A percentile compares a stretch with the other conserved stretches of the same genome.
These are phyloP conservation scores for Caenorhabditis sp. DNA, from an alignment of 2,888 invertebrate species.

Conservation along the genomic window DNA sequence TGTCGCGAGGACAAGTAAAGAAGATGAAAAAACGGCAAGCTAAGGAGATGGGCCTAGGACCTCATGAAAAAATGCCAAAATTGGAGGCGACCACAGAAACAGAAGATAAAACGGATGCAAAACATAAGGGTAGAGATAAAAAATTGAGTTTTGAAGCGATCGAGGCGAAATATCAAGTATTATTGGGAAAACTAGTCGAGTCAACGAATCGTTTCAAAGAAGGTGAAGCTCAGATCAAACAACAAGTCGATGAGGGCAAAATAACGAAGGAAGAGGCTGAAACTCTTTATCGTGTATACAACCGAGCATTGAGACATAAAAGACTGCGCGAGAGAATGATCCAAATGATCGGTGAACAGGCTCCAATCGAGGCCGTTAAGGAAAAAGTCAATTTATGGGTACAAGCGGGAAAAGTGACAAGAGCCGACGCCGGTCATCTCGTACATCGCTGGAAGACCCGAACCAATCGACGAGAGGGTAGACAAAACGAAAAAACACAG, in stretches of 20 bases:
- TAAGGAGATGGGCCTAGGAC: slow-evolving; percentile 10
- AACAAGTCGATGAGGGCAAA: slow-evolving; percentile 38
- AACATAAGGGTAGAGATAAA: slow-evolving; percentile 23
- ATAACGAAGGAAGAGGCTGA: slow-evolving; percentile 25
- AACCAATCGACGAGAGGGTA: slow-evolving; percentile 46
- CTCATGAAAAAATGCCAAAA: slow-evolving; percentile 1
- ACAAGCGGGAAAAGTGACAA: slow-evolving; percentile 24
- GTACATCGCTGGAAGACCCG: slow-evolving; percentile 52
- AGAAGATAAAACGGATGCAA: slow-evolving; percentile 11
- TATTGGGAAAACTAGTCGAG: slow-evolving; percentile 29
- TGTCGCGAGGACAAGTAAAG: slow-evolving; percentile 25
- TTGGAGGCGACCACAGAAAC: neutral
- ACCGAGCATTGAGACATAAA: slow-evolving; percentile 30
- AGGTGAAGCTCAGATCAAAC: slow-evolving; percentile 37
- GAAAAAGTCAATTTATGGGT: slow-evolving; percentile 25
- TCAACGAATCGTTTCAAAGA: slow-evolving; percentile 28
- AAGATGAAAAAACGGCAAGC: slow-evolving; percentile 23
- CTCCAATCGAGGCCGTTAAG: slow-evolving; percentile 26
- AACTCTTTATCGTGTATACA: slow-evolving; percentile 32
- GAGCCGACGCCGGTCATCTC: slow-evolving; percentile 33
- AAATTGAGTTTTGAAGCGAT: slow-evolving; percentile 38
- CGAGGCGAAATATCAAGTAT: slow-evolving; percentile 21
- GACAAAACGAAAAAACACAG: slow-evolving; percentile 49
- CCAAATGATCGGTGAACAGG: slow-evolving; percentile 19
- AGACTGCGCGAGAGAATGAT: slow-evolving; percentile 25